Percentiles rank a stretch among this genome's conserved stretches.
Evolutionary conservation across 2,888 invertebrate genomes (phyloP).

Genomic region (Leptodirus hochenwartii): DNA sequence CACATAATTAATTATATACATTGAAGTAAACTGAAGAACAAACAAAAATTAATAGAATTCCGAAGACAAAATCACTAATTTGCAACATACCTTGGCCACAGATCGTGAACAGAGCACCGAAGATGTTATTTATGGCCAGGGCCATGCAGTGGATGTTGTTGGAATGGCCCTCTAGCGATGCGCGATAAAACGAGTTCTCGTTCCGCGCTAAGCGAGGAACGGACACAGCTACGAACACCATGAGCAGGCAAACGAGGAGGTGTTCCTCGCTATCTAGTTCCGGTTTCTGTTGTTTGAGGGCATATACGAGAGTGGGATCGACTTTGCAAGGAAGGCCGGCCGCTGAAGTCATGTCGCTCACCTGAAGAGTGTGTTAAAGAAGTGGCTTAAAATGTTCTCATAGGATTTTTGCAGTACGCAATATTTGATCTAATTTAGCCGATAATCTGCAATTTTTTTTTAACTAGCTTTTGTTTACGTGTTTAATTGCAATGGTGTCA

Average conservation of each 20-base stretch:
- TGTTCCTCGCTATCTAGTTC: slow-evolving; percentile 87
- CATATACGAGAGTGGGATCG: slow-evolving; percentile 64
- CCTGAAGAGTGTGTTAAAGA: too few relatives aligned
- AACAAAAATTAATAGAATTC: too few relatives aligned
- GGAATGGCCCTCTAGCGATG: slow-evolving; percentile 82
- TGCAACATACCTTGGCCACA: slow-evolving; percentile 91
- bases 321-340: slow-evolving; percentile 88
- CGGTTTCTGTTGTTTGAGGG: slow-evolving; percentile 73
- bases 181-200: slow-evolving; percentile 76
- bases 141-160: slow-evolving; percentile 99
- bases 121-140: slow-evolving; percentile 86
- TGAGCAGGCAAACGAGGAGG: slow-evolving; percentile 78
- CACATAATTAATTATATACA: too few relatives aligned
- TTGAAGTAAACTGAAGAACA: too few relatives aligned
- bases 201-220: slow-evolving; percentile 85
- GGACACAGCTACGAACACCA: slow-evolving; percentile 98
- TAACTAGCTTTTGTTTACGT: too few relatives aligned
- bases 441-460: too few relatives aligned
- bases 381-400: too few relatives aligned
- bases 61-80: too few relatives aligned
- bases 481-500: too few relatives aligned
- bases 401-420: too few relatives aligned
- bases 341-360: slow-evolving; percentile 96
- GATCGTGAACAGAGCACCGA: slow-evolving; percentile 91
- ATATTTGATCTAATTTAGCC: too few relatives aligned